A percentile compares a stretch with the other conserved stretches of the same genome.
Conservation (phyloP, 2,797 vertebrate species). For the Schizopygopsis malacanthus region DNA sequence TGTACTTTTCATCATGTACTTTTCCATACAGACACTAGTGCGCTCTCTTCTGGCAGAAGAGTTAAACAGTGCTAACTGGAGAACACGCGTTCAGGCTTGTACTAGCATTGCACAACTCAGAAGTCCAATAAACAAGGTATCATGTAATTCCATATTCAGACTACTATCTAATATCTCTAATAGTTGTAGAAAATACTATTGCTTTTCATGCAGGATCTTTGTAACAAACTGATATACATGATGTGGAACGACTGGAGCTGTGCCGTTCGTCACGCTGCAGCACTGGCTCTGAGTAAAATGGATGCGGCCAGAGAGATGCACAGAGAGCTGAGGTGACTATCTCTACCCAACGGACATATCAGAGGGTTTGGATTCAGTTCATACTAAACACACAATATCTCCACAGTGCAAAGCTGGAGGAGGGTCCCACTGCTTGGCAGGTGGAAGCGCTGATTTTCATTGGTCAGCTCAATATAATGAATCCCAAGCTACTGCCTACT, state of each 20-base stretch:
- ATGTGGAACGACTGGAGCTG: conserved; percentile 81
- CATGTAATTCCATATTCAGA: neutral
- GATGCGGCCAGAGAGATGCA: conserved; percentile 74
- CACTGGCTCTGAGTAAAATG: conserved; percentile 71
- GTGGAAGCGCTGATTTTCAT: conserved; percentile 77
- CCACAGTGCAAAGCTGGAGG: conserved; percentile 67
- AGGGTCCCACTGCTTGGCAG: conserved; percentile 66
- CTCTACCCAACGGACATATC: neutral
- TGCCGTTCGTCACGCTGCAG: conserved; percentile 73
- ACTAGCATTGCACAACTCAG: conserved; percentile 69
- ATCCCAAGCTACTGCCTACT: conserved; percentile 74
- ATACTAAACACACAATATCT: conserved; percentile 21
- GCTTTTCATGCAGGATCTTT: conserved; percentile 71
- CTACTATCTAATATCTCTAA: neutral
- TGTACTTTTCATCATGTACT: too few species aligned
- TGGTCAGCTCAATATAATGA: conserved; percentile 76
- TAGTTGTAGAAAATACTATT: neutral
- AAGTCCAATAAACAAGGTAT: conserved; percentile 72
- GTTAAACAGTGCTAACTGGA: conserved; percentile 76
- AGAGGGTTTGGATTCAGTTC: neutral
- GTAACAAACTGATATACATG: conserved; percentile 74
- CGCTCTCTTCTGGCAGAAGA: conserved; percentile 75
- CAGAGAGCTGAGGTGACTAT: conserved; percentile 72
- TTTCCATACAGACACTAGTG: conserved; percentile 71
- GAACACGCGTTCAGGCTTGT: conserved; percentile 71